Base-by-base conservation (phyloP, 1,140 invertebrate species). In the Triops cancriformis region DNA sequence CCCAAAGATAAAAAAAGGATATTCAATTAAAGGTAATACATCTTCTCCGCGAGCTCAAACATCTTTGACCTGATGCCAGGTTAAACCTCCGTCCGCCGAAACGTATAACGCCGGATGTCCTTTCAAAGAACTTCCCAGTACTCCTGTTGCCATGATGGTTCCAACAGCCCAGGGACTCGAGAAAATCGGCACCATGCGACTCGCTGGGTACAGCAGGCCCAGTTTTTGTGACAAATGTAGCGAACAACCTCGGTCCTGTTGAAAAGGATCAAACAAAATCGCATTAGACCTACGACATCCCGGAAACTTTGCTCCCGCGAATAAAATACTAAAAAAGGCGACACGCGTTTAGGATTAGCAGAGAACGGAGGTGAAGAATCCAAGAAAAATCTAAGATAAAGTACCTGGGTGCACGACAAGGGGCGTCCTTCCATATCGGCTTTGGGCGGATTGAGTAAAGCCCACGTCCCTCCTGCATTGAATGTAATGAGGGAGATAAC, bases 211-310 rank as follows among this genome's bases (percentile, higher is more conserved):
- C 11, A 95, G 83, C 80, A 92, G 90, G 83, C 89, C 91, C 83
- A 96, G 93, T 81, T 91, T 90, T 83, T 97, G 95, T 80, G 91
- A 91, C 42, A 97, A 84, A 85, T 97, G 94, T 51, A 97, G 86
- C 18, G 92, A 94, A 84, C 94, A 96, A 37, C 89, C 88, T 41
- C 87, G 80, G 18, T 14, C 64, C 87, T 88, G 76, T 27, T 83
- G 81, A 37, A 37, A 37, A 37, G 31, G 31, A 37, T 37, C 31
- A 37, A 37, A 37, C 31, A 37, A 37, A 37, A 37, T 37, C 31
- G 31, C 31, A 37, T 37, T 37, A 37, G 31, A 37, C 31, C 2
- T 7, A 37, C 31, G 31, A 37, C 31, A 37, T 37, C 7, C 31
- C 31, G 31, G 31, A 37, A 37, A 37, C 31, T 37, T 37, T 37